These are phyloP conservation scores for Procambarus clarkii DNA, from an alignment of 1,140 invertebrate species.

Conservation along the genomic window DNA sequence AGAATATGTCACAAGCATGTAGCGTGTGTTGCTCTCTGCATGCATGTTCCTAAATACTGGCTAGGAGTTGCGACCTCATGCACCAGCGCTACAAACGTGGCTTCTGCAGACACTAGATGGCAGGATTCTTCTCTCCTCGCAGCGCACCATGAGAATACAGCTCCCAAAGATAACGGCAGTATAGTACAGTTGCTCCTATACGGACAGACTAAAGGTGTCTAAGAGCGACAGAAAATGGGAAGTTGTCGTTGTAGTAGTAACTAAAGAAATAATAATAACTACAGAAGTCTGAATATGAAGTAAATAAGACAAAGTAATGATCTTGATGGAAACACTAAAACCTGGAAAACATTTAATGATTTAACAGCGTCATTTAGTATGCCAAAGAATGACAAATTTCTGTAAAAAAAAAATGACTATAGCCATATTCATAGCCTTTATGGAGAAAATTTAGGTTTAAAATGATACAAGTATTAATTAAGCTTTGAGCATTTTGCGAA, in stretches of 20 bases:
- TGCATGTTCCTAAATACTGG: conserved; percentile 31
- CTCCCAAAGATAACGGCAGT: conserved; percentile 22
- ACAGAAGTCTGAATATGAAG: background rate
- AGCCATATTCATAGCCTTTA: too few species aligned
- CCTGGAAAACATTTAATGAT: too few species aligned
- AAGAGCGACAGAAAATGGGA: conserved; percentile 37
- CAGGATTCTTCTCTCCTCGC: conserved; percentile 60
- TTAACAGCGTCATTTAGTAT: too few species aligned
- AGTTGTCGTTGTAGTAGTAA: background rate
- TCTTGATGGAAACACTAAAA: too few species aligned
- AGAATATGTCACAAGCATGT: conserved; percentile 62
- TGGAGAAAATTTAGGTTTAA: too few species aligned
- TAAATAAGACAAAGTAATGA: too few species aligned
- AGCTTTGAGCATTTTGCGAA: too few species aligned
- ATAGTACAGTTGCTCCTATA: background rate
- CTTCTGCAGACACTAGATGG: conserved; percentile 66
- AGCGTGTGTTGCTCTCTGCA: conserved; percentile 26
- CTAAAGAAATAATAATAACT: background rate
- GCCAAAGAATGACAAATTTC: too few species aligned
- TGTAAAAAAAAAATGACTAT: too few species aligned
- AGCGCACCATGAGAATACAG: conserved; percentile 68
- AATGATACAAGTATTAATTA: too few species aligned
- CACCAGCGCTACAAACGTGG: conserved; percentile 66
- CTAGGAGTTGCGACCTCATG: conserved; percentile 34
- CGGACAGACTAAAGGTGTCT: background rate